Percentiles rank a stretch among this genome's conserved stretches.
Conservation (phyloP, 2,797 vertebrate species). For the Moxostoma hubbsi region DNA sequence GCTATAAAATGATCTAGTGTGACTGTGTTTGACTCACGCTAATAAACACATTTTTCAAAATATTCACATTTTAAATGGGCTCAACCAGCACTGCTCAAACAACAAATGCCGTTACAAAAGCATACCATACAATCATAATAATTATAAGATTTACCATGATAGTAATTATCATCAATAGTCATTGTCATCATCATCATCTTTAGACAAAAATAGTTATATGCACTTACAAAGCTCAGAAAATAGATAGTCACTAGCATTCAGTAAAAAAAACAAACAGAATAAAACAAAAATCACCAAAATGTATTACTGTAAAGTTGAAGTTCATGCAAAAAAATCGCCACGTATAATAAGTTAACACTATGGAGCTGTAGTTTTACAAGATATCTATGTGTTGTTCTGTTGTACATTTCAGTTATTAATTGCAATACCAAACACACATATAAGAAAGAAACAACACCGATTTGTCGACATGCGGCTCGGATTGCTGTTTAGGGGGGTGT, state of each 20-base stretch:
- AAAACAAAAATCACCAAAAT: slow-evolving; percentile 64
- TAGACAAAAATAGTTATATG: slow-evolving; percentile 71
- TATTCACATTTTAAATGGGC: slow-evolving; percentile 28
- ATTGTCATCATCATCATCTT: slow-evolving; percentile 54
- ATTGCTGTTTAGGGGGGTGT: slow-evolving; percentile 40
- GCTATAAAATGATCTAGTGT: slow-evolving; percentile 5
- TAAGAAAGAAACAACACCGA: slow-evolving; percentile 64
- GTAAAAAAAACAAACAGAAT: slow-evolving; percentile 66
- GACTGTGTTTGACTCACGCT: background rate
- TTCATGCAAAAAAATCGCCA: slow-evolving; percentile 79
- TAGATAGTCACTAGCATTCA: slow-evolving; percentile 69
- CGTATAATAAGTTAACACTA: slow-evolving; percentile 71
- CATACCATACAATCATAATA: slow-evolving; percentile 62
- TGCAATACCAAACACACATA: slow-evolving; percentile 68
- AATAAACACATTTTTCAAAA: slow-evolving; percentile 9
- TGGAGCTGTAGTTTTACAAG: slow-evolving; percentile 70
- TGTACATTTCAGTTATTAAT: slow-evolving; percentile 66
- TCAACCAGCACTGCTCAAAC: slow-evolving; percentile 55
- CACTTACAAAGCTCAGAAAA: slow-evolving; percentile 72
- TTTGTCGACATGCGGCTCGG: slow-evolving; percentile 72
- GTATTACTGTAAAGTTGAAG: slow-evolving; percentile 63
- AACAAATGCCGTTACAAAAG: slow-evolving; percentile 62
- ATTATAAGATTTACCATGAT: slow-evolving; percentile 44
- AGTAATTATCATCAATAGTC: slow-evolving; percentile 44
- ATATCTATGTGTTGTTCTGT: slow-evolving; percentile 60